Base-by-base conservation (phyloP, 64 coral and sea anemone species). In the Stichodactyla mertensii region DNA sequence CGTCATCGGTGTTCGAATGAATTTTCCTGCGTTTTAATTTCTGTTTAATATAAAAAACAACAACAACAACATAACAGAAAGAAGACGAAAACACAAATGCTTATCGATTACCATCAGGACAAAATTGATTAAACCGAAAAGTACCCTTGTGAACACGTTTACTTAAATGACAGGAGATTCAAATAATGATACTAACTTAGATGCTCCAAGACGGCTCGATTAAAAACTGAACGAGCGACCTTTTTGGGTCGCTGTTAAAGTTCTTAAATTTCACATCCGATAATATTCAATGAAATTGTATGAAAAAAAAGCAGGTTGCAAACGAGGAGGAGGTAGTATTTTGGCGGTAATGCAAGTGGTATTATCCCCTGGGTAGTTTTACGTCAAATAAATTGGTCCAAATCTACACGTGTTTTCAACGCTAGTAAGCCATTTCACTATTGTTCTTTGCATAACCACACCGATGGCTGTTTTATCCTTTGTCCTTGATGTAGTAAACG, bases 401-500 rank as follows among this genome's bases (percentile, higher is more conserved):
- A 12, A 74, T 74, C 22, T 74, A 74, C 69, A 74, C 69, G 69
- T 74, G 69, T 74, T 74, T 58, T 7, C 10, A 74, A 27, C 69
- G 23, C 27, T 23, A 74, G 69, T 74, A 74, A 74, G 69, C 69
- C 78, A 19, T 81, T 81, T 55, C 18, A 20, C 78, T 51, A 81
- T 81, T 81, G 78, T 81, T 81, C 78, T 81, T 12, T 13, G 4
- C 52, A 53, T 5, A 81, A 53, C 36, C 20, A 81, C 31, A 74
- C 78, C 36, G 54, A 81, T 81, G 18, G 51, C 6, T 81, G 51
- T 78, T 81, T 20, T 55, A 18, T 74, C 78, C 78, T 81, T 81
- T 81, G 78, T 81, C 78, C 62, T 81, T 74, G 16, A 23, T 20
- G 12, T 20, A 81, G 78, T 5, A 12, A 81, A 53, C 36, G 54